Conservation (phyloP, 2,797 vertebrate genomes). For the Amniataba percoides region DNA sequence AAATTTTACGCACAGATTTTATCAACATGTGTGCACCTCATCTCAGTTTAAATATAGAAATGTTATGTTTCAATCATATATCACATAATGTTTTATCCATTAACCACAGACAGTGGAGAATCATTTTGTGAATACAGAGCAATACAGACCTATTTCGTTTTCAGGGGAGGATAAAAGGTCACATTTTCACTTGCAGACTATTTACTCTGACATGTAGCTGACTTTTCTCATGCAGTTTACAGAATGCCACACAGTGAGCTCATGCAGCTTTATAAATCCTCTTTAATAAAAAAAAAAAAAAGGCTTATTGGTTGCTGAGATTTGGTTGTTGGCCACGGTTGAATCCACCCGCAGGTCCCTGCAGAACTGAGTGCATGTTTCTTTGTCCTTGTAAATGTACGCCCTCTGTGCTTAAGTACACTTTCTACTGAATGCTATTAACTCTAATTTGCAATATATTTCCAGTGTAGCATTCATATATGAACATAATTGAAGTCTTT, state of each 20-base stretch:
- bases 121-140: not conserved
- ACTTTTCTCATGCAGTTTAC: not conserved
- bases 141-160: not conserved
- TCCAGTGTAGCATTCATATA: not conserved
- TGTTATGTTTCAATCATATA: not conserved
- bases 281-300: not conserved
- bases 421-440: not conserved
- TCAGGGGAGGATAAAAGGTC: not conserved
- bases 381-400: conserved; percentile 3
- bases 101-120: not conserved
- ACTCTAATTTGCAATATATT: not conserved
- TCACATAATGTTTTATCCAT: conserved; percentile 7
- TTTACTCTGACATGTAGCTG: conserved; percentile 8
- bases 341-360: not conserved
- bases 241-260: not conserved
- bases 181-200: not conserved
- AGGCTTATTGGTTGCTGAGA: not conserved
- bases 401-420: not conserved
- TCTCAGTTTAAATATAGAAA: not conserved
- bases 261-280: conserved; percentile 3
- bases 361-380: not conserved
- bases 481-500: not conserved
- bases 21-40: not conserved
- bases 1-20: conserved; percentile 14
- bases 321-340: conserved; percentile 8